Evolutionary conservation across 2,797 vertebrate species (phyloP), one percentile per base, ranked within the genome.

Genomic region (Morus bassanus): DNA sequence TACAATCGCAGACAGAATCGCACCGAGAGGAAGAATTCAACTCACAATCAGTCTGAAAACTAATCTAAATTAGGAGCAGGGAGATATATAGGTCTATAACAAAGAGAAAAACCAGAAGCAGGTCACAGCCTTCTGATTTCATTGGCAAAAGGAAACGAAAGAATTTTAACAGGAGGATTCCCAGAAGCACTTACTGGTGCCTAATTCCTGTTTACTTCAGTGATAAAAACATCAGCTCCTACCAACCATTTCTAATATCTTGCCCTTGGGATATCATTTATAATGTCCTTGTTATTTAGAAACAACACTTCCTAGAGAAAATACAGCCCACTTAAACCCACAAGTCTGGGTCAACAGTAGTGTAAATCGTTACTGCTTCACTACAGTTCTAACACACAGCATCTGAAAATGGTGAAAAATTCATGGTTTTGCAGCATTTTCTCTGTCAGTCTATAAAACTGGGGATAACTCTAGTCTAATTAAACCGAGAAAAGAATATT

Each of bases 211-310:
- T 78, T 97, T 92, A 91, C 79, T 93, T 93, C 92, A 72, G 82
- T 83, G 90, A 80, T 75, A 88, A 96, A 93, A 94, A 83, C 59
- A 94, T 80, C 68, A 86, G 57, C 65, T 93, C 72, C 76, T 54
- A 95, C 73, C 79, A 75, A 65, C 54, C 82, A 88, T 95, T 97
- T 84, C 59, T 65, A 94, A 89, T 93, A 95, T 92, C 85, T 88
- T 88, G 65, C 89, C 96, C 95, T 86, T 91, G 93, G 92, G 95
- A 95, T 94, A 92, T 86, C 24, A 91, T 94, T 95, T 89, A 85
- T 95, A 94, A 94, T 85, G 94, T 83, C 74, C 87, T 93, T 91
- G 82, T 94, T 95, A 88, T 95, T 93, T 95, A 96, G 91, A 93
- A 97, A 93, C 74, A 91, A 79, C 82, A 69, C 46, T 81, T 94